phyloP scores from a whole-genome alignment of 2,888 invertebrate species.

The Petrolisthes cinctipes region DNA sequence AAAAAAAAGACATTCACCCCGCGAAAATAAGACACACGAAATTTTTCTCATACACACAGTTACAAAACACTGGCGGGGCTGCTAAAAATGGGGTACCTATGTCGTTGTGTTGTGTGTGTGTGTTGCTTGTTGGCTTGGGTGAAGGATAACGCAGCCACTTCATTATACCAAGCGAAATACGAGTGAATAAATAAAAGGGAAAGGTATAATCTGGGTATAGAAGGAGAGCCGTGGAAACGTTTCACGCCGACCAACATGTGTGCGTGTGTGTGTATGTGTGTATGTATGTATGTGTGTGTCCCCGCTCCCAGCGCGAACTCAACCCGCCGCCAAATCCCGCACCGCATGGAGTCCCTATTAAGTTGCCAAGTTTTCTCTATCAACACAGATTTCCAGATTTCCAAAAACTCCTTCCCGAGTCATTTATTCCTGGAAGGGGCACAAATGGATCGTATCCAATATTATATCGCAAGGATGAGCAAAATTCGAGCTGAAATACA shows the following conservation, averaged over 20 bases:
- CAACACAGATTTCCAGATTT: slow-evolving; percentile 61
- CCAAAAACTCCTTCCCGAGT: slow-evolving; percentile 45
- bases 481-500: neutral
- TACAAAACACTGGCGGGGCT: slow-evolving; percentile 46
- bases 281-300: neutral
- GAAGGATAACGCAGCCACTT: neutral
- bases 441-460: slow-evolving; percentile 1
- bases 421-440: slow-evolving; percentile 27
- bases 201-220: neutral
- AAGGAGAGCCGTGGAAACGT: slow-evolving; percentile 17
- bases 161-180: neutral
- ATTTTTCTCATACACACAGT: slow-evolving; percentile 60
- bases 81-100: slow-evolving; percentile 46
- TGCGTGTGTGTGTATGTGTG: neutral
- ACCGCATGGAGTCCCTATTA: slow-evolving; percentile 60
- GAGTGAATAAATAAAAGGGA: neutral
- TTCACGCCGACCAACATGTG: slow-evolving; percentile 39
- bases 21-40: slow-evolving; percentile 60
- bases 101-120: neutral
- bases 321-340: slow-evolving; percentile 50
- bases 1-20: slow-evolving; percentile 47
- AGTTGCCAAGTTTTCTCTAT: slow-evolving; percentile 62
- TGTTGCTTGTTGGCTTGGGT: neutral
- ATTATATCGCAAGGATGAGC: slow-evolving; percentile 20
- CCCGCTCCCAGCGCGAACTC: slow-evolving; percentile 37